Conservation (phyloP, 2,797 vertebrate genomes). For the Micropoecilia bifurca region DNA sequence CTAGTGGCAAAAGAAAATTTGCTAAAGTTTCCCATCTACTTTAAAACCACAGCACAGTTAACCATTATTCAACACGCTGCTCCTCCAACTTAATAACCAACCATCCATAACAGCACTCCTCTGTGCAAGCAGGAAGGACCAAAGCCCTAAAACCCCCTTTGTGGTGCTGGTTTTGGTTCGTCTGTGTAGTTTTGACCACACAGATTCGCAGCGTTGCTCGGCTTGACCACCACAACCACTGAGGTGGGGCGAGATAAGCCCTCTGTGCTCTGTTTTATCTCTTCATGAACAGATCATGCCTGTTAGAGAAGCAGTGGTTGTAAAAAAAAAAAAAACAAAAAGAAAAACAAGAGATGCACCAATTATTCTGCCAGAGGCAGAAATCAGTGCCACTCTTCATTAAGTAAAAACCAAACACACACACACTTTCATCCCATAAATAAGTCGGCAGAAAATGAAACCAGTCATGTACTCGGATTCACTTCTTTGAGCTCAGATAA, state of each 20-base stretch:
- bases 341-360: background rate
- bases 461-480: background rate
- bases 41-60: background rate
- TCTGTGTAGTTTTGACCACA: constrained; percentile 5
- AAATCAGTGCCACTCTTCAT: background rate
- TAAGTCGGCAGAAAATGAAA: background rate
- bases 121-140: background rate
- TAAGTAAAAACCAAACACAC: background rate
- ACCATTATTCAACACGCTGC: background rate
- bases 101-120: background rate
- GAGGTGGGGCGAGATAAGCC: constrained; percentile 45
- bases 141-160: background rate
- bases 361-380: background rate
- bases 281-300: background rate
- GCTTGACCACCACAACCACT: constrained; percentile 35
- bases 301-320: background rate
- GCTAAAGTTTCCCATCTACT: background rate
- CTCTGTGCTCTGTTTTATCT: constrained; percentile 34
- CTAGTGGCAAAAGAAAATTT: background rate
- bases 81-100: background rate
- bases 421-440: background rate
- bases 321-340: background rate
- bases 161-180: background rate
- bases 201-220: background rate
- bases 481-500: background rate